Base-by-base conservation (phyloP, 2,888 invertebrate genomes). In the Drosophila colorata region DNA sequence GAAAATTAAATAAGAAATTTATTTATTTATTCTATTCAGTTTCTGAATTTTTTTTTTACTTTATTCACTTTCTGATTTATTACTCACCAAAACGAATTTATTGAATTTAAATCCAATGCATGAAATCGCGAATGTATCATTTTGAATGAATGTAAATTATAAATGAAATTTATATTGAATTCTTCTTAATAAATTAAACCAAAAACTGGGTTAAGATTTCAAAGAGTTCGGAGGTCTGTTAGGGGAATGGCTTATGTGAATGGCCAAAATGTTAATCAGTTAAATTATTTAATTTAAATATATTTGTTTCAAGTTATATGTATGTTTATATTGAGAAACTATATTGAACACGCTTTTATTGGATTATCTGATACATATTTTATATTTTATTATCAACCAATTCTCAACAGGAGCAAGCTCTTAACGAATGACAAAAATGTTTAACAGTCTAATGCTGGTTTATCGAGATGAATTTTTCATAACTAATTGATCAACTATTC, bases 151-250 rank as follows among this genome's bases (percentile, higher is more conserved):
- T 20, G 23, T 9, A 2, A 9, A 9, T 2, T 9, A 28, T 28
- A 28, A 33, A 23, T 9, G 4, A 25, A 3, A 35, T 35, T 53
- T 9, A 23, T 14, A 14, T 44, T n/a, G 33, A 2, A 16, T 35
- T 11, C 6, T 16, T 25, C 6, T 25, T n/a, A 23, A 25, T 23
- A 23, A 20, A 55, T 35, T 2, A 4, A 7, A 5, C 2, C n/a
- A 0, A n/a, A 25, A 56, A 25, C n/a, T 53, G 20, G 53, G 46
- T 20, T 44, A 18, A 18, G 9, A 28, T 28, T 28, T 18, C 28
- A 4, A 37, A 5, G 11, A 6, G 23, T 7, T 28, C 25, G 6
- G n/a, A 20, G 3, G 20, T 20, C 20, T 20, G 20, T 2, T 11
- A n/a, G 14, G 20, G 20, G 20, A 38, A 38, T 25, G 14, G 11